Conservation (phyloP, 2,888 invertebrate species). For the Trissolcus japonicus region DNA sequence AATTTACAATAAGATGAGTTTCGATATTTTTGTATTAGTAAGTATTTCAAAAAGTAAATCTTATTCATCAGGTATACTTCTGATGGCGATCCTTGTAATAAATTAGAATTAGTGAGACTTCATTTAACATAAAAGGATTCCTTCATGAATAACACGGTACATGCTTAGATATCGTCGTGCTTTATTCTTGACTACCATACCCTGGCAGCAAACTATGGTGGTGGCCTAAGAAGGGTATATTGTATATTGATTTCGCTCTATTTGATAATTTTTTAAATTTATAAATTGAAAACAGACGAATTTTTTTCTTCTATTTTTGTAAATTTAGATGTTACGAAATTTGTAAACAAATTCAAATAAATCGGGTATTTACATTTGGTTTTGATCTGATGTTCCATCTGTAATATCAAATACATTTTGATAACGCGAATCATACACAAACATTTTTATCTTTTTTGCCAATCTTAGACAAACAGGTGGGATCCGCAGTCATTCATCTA, state of each 20-base stretch:
- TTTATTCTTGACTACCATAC: conserved; percentile 1
- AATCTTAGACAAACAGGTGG: too few relatives aligned
- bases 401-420: too few relatives aligned
- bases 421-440: too few relatives aligned
- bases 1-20: too few relatives aligned
- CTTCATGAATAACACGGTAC: conserved; percentile 4
- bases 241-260: neutral
- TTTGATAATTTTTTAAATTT: neutral
- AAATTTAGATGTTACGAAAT: too few relatives aligned
- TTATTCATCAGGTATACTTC: neutral
- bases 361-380: too few relatives aligned
- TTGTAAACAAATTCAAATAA: too few relatives aligned
- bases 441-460: too few relatives aligned
- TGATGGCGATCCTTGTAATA: neutral
- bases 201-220: neutral
- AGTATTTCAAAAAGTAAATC: neutral
- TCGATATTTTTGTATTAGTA: too few relatives aligned
- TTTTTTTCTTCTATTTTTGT: too few relatives aligned
- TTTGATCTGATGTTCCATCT: too few relatives aligned
- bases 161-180: neutral
- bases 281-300: neutral
- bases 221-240: neutral
- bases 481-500: too few relatives aligned
- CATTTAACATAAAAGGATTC: neutral
- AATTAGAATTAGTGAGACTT: neutral